Percentiles rank a stretch among this genome's conserved stretches.
Conservation (phyloP, 2,797 vertebrate genomes). For the Podarcis lilfordi region DNA sequence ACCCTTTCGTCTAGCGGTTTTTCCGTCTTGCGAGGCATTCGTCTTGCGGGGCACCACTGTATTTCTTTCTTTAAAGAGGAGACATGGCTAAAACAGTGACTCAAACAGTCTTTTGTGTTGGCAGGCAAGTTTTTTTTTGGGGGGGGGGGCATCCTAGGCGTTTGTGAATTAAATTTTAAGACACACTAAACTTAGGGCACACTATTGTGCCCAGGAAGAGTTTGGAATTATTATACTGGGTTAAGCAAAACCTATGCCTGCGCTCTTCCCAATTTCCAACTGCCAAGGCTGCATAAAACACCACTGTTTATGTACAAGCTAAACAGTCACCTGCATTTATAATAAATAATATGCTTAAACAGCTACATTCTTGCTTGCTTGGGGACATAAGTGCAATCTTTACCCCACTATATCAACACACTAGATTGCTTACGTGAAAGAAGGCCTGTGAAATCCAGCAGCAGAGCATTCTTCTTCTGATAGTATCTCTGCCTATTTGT, state of each 20-base stretch:
- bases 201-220: too few relatives aligned
- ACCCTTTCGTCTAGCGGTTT: too few relatives aligned
- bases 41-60: too few relatives aligned
- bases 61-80: background rate
- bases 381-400: background rate
- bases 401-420: background rate
- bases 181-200: background rate
- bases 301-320: background rate
- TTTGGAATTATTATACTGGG: background rate
- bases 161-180: background rate
- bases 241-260: background rate
- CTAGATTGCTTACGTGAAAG: constrained; percentile 9
- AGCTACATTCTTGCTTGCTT: background rate
- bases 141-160: background rate
- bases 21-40: too few relatives aligned
- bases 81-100: background rate
- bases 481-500: background rate
- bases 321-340: background rate
- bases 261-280: background rate
- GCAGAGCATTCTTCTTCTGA: constrained; percentile 14
- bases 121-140: too few relatives aligned
- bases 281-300: background rate
- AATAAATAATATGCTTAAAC: background rate
- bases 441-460: background rate
- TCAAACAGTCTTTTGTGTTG: background rate